Conservation (phyloP, 2,113 vertebrate species). For the Pipra filicauda region DNA sequence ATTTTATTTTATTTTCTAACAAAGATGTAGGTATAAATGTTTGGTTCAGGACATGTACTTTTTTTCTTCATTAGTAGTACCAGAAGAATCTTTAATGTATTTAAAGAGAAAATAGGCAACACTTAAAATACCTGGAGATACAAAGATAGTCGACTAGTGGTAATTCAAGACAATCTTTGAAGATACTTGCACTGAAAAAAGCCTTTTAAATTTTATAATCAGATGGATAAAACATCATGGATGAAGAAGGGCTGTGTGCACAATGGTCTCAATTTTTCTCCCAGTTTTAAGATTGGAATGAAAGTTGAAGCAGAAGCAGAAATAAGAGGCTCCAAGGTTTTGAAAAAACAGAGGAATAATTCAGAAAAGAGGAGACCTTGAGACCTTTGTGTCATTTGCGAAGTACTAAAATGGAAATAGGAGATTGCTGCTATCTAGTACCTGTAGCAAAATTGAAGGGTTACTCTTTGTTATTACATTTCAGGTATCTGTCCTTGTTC, state of each 20-base stretch:
- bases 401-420: slow-evolving; percentile 14
- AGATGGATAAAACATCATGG: neutral
- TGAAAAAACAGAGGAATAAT: slow-evolving; percentile 7
- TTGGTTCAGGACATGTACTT: neutral
- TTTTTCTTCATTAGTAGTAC: neutral
- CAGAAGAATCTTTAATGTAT: neutral
- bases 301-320: neutral
- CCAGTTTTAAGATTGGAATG: neutral
- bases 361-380: neutral
- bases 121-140: neutral
- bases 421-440: neutral
- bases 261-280: neutral
- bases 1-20: neutral
- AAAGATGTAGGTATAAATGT: neutral
- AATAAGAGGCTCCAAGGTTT: neutral
- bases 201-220: neutral
- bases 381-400: neutral
- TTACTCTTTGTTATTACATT: slow-evolving; percentile 12
- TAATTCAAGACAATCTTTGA: slow-evolving; percentile 9
- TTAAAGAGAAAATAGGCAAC: neutral
- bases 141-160: neutral
- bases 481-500: neutral
- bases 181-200: neutral
- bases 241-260: neutral
- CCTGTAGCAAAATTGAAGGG: neutral